These are phyloP conservation scores for Sebastes paucispinis DNA, from an alignment of 2,797 vertebrate genomes.

Conservation along the genomic window DNA sequence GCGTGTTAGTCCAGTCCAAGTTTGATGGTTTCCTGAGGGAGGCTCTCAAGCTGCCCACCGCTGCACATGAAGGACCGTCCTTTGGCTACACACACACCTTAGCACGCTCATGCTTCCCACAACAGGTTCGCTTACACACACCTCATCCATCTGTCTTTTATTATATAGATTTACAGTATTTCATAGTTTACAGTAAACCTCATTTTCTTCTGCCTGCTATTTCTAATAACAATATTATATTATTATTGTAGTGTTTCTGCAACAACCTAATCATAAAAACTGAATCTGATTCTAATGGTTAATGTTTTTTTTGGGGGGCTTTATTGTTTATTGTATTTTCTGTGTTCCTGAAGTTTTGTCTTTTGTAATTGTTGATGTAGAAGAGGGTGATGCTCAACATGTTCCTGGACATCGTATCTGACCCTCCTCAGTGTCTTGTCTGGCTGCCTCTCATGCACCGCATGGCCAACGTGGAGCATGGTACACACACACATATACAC, in stretches of 20 bases:
- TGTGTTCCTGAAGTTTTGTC: slow-evolving; percentile 2
- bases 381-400: slow-evolving; percentile 93
- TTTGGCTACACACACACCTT: slow-evolving; percentile 91
- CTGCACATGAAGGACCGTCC: slow-evolving; percentile 93
- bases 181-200: background rate
- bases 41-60: slow-evolving; percentile 89
- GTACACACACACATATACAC: slow-evolving; percentile 68
- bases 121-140: slow-evolving; percentile 82
- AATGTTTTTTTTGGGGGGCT: background rate
- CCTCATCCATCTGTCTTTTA: background rate
- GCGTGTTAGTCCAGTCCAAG: slow-evolving; percentile 88
- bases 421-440: slow-evolving; percentile 94
- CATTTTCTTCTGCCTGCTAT: background rate
- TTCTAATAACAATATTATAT: too few relatives aligned
- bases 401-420: slow-evolving; percentile 91
- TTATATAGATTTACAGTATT: background rate
- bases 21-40: slow-evolving; percentile 91
- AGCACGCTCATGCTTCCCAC: slow-evolving; percentile 89
- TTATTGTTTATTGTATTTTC: background rate
- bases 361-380: slow-evolving; percentile 69
- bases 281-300: background rate
- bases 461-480: slow-evolving; percentile 93
- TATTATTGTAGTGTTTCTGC: too few relatives aligned
- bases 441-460: slow-evolving; percentile 96
- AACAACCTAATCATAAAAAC: too few relatives aligned